Conservation (phyloP, 2,888 invertebrate genomes). For the Morpho achilles region DNA sequence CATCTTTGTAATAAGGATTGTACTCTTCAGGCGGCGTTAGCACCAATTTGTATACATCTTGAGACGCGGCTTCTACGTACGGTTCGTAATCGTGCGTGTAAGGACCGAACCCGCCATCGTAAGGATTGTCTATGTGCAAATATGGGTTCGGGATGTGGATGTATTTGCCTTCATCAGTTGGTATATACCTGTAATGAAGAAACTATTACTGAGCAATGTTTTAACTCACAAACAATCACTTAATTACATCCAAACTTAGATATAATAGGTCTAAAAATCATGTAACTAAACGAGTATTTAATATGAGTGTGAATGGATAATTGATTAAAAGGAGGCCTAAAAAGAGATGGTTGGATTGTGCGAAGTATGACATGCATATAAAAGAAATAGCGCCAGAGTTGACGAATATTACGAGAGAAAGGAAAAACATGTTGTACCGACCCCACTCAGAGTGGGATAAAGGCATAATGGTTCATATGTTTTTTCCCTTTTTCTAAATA, state of each 20-base stretch:
- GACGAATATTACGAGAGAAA: too few species aligned
- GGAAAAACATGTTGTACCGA: too few species aligned
- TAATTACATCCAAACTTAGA: conserved; percentile 1
- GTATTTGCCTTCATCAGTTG: conserved; percentile 71
- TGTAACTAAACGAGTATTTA: too few species aligned
- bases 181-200: conserved; percentile 57
- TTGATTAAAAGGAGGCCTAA: too few species aligned
- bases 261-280: too few species aligned
- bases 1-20: conserved; percentile 67
- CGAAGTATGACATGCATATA: too few species aligned
- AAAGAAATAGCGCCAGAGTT: too few species aligned
- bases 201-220: conserved; percentile 6
- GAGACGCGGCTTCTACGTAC: conserved; percentile 67
- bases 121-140: conserved; percentile 72
- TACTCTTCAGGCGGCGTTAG: conserved; percentile 54
- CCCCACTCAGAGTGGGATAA: too few species aligned
- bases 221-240: conserved; percentile 7
- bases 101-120: conserved; percentile 65
- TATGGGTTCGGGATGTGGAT: conserved; percentile 75
- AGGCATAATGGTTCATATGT: too few species aligned
- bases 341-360: too few species aligned
- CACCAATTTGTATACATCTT: conserved; percentile 55
- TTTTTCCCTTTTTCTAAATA: too few species aligned
- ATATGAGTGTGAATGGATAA: too few species aligned
- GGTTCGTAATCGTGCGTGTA: conserved; percentile 69